A percentile compares a stretch with the other conserved stretches of the same genome.
phyloP scores from a whole-genome alignment of 35 echinoderm and acorn worm genomes.

The Holothuria glaberrima region DNA sequence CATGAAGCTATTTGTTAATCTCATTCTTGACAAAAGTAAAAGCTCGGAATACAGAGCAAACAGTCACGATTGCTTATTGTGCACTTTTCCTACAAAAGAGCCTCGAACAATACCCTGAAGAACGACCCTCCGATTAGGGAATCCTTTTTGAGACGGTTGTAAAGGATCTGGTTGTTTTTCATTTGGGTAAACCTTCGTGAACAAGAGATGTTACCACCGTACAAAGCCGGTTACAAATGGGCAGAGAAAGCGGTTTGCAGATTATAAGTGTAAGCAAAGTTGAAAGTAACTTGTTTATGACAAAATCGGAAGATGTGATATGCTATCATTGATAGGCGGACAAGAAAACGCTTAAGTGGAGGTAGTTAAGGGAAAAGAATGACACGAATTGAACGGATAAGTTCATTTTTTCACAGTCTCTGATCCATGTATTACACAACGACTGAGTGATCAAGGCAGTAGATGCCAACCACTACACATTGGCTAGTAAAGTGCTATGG shows the following conservation, averaged over 20 bases:
- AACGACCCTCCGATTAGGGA: constrained; percentile 27
- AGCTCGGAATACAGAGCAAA: constrained; percentile 20
- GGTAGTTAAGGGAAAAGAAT: no score
- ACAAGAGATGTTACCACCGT: constrained; percentile 16
- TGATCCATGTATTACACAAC: no score
- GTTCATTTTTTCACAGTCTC: no score
- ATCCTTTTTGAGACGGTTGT: background rate
- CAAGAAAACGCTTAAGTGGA: no score
- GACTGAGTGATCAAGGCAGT: no score
- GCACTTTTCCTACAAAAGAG: constrained; percentile 11
- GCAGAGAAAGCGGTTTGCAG: constrained; percentile 30
- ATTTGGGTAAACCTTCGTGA: constrained; percentile 21
- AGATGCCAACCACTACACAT: no score
- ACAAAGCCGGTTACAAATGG: constrained; percentile 34
- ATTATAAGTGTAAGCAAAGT: constrained; percentile 29
- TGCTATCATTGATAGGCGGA: background rate
- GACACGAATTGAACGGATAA: no score
- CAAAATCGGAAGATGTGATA: background rate
- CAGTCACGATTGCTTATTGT: constrained; percentile 9
- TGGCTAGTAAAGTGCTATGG: no score
- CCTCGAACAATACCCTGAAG: constrained; percentile 15
- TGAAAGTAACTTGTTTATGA: constrained; percentile 46
- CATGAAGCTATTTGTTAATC: constrained; percentile 50
- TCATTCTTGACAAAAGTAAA: constrained; percentile 11
- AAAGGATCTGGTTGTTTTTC: constrained; percentile 40